Evolutionary conservation across 2,113 vertebrate genomes (phyloP).

Genomic region (Macroglossus sobrinus): DNA sequence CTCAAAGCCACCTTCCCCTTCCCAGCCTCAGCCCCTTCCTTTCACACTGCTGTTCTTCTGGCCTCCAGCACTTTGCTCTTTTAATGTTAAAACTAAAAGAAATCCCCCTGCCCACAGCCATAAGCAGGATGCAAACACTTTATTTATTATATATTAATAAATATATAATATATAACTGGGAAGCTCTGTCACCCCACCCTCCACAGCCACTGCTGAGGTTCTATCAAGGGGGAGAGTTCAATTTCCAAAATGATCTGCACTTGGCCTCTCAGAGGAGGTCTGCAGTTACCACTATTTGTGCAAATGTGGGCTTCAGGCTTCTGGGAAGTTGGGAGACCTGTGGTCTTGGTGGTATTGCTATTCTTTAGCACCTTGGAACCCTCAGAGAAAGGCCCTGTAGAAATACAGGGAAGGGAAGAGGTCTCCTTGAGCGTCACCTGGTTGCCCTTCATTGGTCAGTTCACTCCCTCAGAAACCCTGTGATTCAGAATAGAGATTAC

Average conservation of each 20-base stretch:
- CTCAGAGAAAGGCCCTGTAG: background rate
- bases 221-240: background rate
- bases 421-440: background rate
- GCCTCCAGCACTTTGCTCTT: background rate
- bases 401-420: background rate
- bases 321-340: background rate
- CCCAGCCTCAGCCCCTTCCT: background rate
- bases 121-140: background rate
- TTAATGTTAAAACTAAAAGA: background rate
- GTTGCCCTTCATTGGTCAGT: background rate
- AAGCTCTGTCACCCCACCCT: accelerated
- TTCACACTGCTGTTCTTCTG: background rate
- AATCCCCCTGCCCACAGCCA: background rate
- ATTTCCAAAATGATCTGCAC: background rate
- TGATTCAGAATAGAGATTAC: background rate
- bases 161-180: background rate
- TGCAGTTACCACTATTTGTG: background rate
- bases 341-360: background rate
- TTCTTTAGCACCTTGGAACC: background rate
- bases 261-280: background rate
- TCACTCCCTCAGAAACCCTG: background rate
- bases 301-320: background rate
- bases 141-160: no score
- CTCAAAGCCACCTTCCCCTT: background rate
- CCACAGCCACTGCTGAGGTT: background rate